These are phyloP conservation scores for Pseudomyrmex concolor DNA, from an alignment of 1,140 invertebrate genomes.

Conservation along the genomic window DNA sequence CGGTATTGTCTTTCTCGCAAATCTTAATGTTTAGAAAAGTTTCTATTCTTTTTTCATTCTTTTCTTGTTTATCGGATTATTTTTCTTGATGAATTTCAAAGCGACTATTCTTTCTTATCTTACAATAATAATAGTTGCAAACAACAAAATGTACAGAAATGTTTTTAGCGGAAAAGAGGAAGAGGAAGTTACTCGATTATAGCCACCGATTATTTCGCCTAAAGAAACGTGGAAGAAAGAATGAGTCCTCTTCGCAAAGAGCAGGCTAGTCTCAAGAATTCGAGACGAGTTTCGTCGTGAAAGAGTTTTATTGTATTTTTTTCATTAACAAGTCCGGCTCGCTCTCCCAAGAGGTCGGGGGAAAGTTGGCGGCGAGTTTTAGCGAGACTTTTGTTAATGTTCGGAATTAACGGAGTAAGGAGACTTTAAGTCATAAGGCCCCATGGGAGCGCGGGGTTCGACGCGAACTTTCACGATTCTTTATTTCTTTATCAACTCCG, in stretches of 20 bases:
- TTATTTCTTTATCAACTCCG: constrained; percentile 85
- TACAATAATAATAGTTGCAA: too few species aligned
- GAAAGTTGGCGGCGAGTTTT: constrained; percentile 83
- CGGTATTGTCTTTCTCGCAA: neutral
- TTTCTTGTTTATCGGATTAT: neutral
- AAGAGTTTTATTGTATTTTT: constrained; percentile 84
- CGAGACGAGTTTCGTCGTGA: constrained; percentile 71
- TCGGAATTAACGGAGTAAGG: constrained; percentile 85
- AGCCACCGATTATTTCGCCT: constrained; percentile 38
- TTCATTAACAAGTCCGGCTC: constrained; percentile 83
- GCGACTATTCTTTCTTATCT: too few species aligned
- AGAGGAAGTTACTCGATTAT: neutral
- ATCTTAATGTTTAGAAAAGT: neutral
- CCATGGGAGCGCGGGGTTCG: constrained; percentile 80
- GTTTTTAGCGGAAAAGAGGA: neutral
- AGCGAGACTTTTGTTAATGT: constrained; percentile 85
- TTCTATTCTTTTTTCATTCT: neutral
- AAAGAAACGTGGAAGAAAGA: constrained; percentile 39
- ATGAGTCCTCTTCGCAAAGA: constrained; percentile 59
- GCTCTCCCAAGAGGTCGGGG: constrained; percentile 72
- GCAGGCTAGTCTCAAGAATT: constrained; percentile 68
- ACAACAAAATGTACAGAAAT: neutral
- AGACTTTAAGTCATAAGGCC: constrained; percentile 85
- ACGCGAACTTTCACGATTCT: constrained; percentile 84
- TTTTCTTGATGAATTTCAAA: neutral